A percentile compares a stretch with the other conserved stretches of the same genome.
phyloP scores from a whole-genome alignment of 1,140 invertebrate species.

The Bacillus rossius region DNA sequence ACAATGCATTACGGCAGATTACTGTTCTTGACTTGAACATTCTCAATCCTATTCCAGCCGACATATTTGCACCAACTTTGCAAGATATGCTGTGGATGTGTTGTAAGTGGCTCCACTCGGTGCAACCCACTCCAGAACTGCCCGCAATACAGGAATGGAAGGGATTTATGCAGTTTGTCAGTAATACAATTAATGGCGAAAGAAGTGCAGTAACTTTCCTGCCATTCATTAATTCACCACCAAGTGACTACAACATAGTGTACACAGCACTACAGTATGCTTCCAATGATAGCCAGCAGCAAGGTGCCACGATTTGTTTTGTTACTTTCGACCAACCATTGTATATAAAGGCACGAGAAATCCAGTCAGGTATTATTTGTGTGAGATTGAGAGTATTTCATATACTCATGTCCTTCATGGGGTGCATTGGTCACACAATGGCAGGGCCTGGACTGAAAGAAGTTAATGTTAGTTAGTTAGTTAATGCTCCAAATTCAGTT shows the following conservation, averaged over 20 bases:
- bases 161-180: conserved; percentile 24
- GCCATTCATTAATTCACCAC: neutral
- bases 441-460: conserved; percentile 36
- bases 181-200: conserved; percentile 11
- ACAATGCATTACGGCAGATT: neutral
- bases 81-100: neutral
- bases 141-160: conserved; percentile 17
- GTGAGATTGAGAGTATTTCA: conserved; percentile 32
- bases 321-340: conserved; percentile 28
- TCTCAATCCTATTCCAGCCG: neutral
- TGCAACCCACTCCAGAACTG: neutral
- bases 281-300: neutral
- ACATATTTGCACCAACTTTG: neutral
- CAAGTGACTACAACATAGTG: neutral
- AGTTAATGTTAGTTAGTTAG: conserved; percentile 20
- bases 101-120: neutral
- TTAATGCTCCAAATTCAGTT: conserved; percentile 31
- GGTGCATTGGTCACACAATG: conserved; percentile 37
- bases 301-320: conserved; percentile 18
- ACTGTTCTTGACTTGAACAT: neutral
- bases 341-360: conserved; percentile 42
- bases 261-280: neutral
- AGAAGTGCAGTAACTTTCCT: conserved; percentile 12
- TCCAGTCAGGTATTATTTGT: conserved; percentile 23
- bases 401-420: conserved; percentile 39